phyloP scores from a whole-genome alignment of 1,140 invertebrate genomes.

The Sitobion miscanthi region DNA sequence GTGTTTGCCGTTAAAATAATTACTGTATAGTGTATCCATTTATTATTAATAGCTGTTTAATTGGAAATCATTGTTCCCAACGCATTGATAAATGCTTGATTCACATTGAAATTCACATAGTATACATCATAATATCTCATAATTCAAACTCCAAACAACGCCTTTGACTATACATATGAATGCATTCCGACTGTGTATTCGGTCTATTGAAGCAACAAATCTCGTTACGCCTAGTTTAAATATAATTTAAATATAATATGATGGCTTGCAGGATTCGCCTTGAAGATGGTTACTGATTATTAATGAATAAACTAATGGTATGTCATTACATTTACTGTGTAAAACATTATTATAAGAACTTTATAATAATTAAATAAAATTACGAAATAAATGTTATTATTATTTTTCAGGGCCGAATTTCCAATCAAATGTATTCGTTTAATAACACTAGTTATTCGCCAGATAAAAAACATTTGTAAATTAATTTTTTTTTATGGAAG shows the following conservation, averaged over 20 bases:
- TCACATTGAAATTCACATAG: background rate
- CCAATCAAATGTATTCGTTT: background rate
- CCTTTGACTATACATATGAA: background rate
- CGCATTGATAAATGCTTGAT: background rate
- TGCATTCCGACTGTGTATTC: background rate
- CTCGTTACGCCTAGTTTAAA: conserved; percentile 8
- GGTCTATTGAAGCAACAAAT: background rate
- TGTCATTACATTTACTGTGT: background rate
- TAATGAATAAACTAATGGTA: background rate
- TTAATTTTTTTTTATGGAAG: background rate
- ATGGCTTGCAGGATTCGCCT: background rate
- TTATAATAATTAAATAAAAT: background rate
- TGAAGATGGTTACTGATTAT: background rate
- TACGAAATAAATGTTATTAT: background rate
- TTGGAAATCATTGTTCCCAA: background rate
- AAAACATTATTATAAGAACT: background rate
- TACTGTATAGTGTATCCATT: background rate
- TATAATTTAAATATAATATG: background rate
- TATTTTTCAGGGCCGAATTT: background rate
- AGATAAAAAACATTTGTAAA: background rate
- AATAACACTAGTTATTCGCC: no score
- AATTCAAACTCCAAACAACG: background rate
- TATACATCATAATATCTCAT: background rate
- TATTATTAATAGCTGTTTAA: background rate
- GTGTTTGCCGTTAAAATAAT: background rate